A percentile compares a stretch with the other conserved stretches of the same genome.
Evolutionary conservation across 1,140 invertebrate genomes (phyloP).

Genomic region (Meloidogyne chitwoodi): DNA sequence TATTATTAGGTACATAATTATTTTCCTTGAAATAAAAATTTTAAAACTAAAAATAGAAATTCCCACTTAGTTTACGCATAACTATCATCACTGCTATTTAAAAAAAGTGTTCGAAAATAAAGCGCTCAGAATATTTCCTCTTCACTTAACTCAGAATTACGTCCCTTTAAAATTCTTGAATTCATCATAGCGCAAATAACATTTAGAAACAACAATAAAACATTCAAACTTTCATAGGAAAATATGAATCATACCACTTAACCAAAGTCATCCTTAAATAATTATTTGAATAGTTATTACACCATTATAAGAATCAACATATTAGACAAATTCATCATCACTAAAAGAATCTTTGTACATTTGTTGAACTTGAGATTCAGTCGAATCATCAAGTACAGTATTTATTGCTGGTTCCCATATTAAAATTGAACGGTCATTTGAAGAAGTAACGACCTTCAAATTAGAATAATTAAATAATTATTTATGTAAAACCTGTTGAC

Average conservation of each 20-base stretch:
- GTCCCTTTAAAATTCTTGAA: not conserved
- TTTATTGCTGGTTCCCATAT: conserved; percentile 21
- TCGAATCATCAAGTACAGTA: not conserved
- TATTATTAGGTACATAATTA: no score
- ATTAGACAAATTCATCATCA: conserved; percentile 5
- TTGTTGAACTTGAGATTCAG: not conserved
- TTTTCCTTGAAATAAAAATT: no score
- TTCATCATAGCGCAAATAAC: not conserved
- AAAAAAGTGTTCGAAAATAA: no score
- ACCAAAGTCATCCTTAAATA: not conserved
- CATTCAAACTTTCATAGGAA: not conserved
- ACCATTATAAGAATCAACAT: no score
- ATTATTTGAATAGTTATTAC: not conserved
- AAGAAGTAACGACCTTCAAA: conserved; percentile 7
- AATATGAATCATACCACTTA: not conserved
- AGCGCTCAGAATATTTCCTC: not conserved
- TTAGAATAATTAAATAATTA: not conserved
- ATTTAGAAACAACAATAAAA: not conserved
- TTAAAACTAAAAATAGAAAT: no score
- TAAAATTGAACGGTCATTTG: conserved; percentile 17
- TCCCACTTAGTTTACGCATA: no score
- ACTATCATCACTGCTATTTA: no score
- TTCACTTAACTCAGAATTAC: not conserved
- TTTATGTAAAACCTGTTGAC: conserved; percentile 8
- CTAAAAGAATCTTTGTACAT: conserved; percentile 21